Conservation (phyloP, 2,797 vertebrate species). For the Xiphophorus birchmanni region DNA sequence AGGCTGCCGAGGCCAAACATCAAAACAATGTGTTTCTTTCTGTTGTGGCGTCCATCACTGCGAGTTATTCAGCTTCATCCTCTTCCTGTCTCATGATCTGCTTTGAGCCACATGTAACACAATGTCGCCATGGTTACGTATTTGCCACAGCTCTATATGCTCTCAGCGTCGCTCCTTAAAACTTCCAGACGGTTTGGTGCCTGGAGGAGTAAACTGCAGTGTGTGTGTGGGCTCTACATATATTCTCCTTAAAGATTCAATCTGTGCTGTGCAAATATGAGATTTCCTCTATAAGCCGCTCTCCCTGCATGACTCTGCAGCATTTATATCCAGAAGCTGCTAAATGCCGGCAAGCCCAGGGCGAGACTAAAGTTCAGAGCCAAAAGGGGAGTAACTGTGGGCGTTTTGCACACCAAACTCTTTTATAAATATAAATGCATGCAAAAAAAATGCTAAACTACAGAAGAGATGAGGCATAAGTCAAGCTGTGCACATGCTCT, state of each 20-base stretch:
- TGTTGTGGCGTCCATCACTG: background rate
- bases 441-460: slow-evolving; percentile 15
- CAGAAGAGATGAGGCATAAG: slow-evolving; percentile 11
- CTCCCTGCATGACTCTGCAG: slow-evolving; percentile 28
- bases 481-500: slow-evolving; percentile 6
- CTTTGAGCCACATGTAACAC: slow-evolving; percentile 39
- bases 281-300: slow-evolving; percentile 30
- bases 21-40: slow-evolving; percentile 25
- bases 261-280: slow-evolving; percentile 54
- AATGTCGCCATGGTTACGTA: slow-evolving; percentile 35
- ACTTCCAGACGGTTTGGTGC: slow-evolving; percentile 26
- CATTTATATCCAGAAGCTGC: slow-evolving; percentile 45
- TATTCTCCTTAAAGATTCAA: slow-evolving; percentile 36
- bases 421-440: slow-evolving; percentile 43
- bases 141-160: slow-evolving; percentile 25
- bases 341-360: slow-evolving; percentile 39
- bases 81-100: slow-evolving; percentile 37
- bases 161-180: slow-evolving; percentile 13
- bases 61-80: slow-evolving; percentile 14
- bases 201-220: slow-evolving; percentile 24
- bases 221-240: slow-evolving; percentile 11
- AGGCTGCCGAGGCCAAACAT: slow-evolving; percentile 32
- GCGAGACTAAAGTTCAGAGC: slow-evolving; percentile 45
- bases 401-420: slow-evolving; percentile 25
- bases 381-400: slow-evolving; percentile 30